Conservation (phyloP, 1,140 invertebrate species). For the Aphaenogaster ashmeadi region DNA sequence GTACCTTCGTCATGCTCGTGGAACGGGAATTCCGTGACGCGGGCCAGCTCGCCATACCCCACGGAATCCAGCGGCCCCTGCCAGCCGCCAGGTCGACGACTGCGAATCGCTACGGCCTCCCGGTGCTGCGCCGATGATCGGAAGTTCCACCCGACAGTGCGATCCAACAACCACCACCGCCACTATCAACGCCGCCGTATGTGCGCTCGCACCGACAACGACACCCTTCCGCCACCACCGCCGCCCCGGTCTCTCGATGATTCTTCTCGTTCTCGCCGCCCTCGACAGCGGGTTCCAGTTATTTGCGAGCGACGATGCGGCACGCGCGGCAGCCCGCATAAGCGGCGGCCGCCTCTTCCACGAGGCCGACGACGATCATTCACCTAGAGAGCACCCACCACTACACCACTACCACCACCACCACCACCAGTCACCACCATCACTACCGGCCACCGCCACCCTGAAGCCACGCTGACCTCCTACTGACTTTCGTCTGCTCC, state of each 20-base stretch:
- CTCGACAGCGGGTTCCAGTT: constrained; percentile 58
- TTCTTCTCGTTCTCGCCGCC: constrained; percentile 60
- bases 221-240: constrained; percentile 30
- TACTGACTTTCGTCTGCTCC: constrained; percentile 71
- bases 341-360: constrained; percentile 76
- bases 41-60: constrained; percentile 64
- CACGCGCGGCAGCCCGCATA: constrained; percentile 74
- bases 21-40: constrained; percentile 25
- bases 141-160: constrained; percentile 39
- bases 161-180: constrained; percentile 29
- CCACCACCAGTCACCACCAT: constrained; percentile 62
- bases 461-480: constrained; percentile 76
- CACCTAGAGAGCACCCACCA: constrained; percentile 77
- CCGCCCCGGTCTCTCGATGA: constrained; percentile 11
- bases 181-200: neutral
- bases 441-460: constrained; percentile 71
- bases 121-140: constrained; percentile 41
- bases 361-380: constrained; percentile 77
- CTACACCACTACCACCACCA: constrained; percentile 65
- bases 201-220: constrained; percentile 41
- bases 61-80: constrained; percentile 72
- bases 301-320: constrained; percentile 70
- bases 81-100: constrained; percentile 74
- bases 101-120: constrained; percentile 52
- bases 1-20: constrained; percentile 69